Base-by-base conservation (phyloP, 2,888 invertebrate species). In the Spatulosminthurus flaviceps region DNA sequence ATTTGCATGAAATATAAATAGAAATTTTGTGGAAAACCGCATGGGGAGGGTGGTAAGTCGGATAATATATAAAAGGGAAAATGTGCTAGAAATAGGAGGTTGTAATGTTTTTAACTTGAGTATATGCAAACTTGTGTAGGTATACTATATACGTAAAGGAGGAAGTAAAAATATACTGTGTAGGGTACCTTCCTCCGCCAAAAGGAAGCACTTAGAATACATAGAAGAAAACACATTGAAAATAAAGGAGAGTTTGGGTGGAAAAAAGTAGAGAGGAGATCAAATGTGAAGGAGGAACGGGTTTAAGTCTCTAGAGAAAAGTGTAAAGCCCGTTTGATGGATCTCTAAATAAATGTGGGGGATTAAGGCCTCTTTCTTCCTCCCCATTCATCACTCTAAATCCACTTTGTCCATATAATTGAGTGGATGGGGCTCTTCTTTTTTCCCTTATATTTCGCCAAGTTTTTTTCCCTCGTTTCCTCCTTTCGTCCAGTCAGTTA, bases 371-470 rank as follows among this genome's bases (percentile, higher is more conserved):
- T 80, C 79, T 75, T 75, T 79, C 79, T 79, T 75, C 73, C 79
- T 78, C 78, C 79, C 74, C 77, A 80, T 80, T 75, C 72, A 79
- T 79, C 79, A 79, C 72, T 79, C 77, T 66, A 82, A 82, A 82
- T 82, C 82, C 80, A 80, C 80, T 82, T 82, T 82, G 80, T 80
- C 79, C 78, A 77, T 72, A 79, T 81, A 82, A 82, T 82, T 81
- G 81, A 82, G 82, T 82, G 82, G 75, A 77, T 80, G 80, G 80
- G 69, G 72, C 73, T 78, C 70, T 73, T 29, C 64, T 80, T 66
- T 78, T 67, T 71, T 76, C 76, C 42, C 69, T n/a, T n/a, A n/a
- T 67, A 66, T 77, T 79, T 67, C 29, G 66, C 26, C 73, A 73
- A 79, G 70, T 64, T 34, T 79, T 70, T 66, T 64, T 70, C 72